These are phyloP conservation scores for Pogonomyrmex californicus DNA, from an alignment of 1,140 invertebrate genomes.

Conservation along the genomic window DNA sequence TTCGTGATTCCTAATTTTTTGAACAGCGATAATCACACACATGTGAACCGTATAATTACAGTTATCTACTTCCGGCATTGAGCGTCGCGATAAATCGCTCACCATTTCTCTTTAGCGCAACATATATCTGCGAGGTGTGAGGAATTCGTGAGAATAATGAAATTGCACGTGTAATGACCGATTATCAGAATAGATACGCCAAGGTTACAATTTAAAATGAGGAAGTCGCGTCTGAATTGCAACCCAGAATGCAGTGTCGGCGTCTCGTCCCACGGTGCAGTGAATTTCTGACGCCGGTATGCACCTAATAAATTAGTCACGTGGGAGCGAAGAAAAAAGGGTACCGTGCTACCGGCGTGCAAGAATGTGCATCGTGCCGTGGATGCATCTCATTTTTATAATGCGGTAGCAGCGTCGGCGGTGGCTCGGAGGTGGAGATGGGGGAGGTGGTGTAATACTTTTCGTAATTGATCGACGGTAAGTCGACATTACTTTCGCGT, in stretches of 20 bases:
- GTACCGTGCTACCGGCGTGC: constrained; percentile 52
- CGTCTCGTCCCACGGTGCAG: constrained; percentile 54
- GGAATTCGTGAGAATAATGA: constrained; percentile 58
- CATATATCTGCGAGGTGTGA: constrained; percentile 44
- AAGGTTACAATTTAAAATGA: constrained; percentile 62
- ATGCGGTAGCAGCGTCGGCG: constrained; percentile 8
- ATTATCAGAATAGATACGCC: constrained; percentile 59
- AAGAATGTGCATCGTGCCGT: constrained; percentile 53
- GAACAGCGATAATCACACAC: constrained; percentile 20
- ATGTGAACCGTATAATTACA: constrained; percentile 21
- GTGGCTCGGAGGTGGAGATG: not conserved
- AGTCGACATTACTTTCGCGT: constrained; percentile 18
- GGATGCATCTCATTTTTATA: constrained; percentile 64
- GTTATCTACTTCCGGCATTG: constrained; percentile 37
- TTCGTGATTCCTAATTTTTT: not conserved
- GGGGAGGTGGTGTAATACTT: constrained; percentile 10
- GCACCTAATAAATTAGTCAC: constrained; percentile 69
- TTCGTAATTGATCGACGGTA: constrained; percentile 45
- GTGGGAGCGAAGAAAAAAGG: constrained; percentile 57
- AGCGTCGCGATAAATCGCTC: constrained; percentile 48
- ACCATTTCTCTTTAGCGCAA: not conserved
- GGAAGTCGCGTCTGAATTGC: constrained; percentile 56
- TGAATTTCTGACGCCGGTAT: constrained; percentile 56
- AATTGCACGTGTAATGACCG: constrained; percentile 46
- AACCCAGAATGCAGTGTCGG: constrained; percentile 31